Percentiles rank a stretch among this genome's conserved stretches.
Evolutionary conservation across 2,113 vertebrate species (phyloP).

Genomic region (rabbit (Oryctolagus cuniculus)): DNA sequence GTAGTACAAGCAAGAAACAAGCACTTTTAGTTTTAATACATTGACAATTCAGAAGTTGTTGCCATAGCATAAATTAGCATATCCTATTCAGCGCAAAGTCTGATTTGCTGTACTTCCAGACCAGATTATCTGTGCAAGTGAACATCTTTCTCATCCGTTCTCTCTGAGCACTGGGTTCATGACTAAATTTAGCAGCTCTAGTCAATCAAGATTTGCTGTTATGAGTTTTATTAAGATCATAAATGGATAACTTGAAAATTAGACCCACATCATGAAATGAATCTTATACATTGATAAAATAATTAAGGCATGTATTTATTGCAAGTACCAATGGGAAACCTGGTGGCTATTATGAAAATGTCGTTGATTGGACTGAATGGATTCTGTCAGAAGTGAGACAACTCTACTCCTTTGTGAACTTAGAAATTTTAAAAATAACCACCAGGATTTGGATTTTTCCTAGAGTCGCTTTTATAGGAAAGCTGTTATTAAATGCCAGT

Average conservation of each 20-base stretch:
- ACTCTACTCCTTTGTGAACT: slow-evolving; percentile 11
- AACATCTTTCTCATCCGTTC: background rate
- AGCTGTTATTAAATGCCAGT: slow-evolving; percentile 38
- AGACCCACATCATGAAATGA: slow-evolving; percentile 13
- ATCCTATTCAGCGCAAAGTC: background rate
- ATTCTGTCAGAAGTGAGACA: background rate
- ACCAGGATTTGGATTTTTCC: slow-evolving; percentile 10
- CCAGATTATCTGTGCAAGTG: background rate
- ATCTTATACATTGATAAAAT: slow-evolving; percentile 36
- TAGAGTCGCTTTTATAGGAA: slow-evolving; percentile 11
- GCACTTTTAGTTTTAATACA: background rate
- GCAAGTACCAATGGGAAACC: background rate
- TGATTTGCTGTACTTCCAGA: background rate
- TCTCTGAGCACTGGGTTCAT: background rate
- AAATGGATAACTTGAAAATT: slow-evolving; percentile 52
- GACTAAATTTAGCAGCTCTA: background rate
- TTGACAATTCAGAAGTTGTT: background rate
- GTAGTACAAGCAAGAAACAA: background rate
- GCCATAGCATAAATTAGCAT: background rate
- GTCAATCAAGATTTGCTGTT: too few species aligned
- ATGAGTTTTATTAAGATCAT: slow-evolving; percentile 6
- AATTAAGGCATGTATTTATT: slow-evolving; percentile 19
- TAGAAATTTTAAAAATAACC: slow-evolving; percentile 17
- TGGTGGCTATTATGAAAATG: slow-evolving; percentile 5
- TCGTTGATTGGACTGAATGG: background rate